Base-by-base conservation (phyloP, 2,888 invertebrate genomes). In the Saturnia pavonia region DNA sequence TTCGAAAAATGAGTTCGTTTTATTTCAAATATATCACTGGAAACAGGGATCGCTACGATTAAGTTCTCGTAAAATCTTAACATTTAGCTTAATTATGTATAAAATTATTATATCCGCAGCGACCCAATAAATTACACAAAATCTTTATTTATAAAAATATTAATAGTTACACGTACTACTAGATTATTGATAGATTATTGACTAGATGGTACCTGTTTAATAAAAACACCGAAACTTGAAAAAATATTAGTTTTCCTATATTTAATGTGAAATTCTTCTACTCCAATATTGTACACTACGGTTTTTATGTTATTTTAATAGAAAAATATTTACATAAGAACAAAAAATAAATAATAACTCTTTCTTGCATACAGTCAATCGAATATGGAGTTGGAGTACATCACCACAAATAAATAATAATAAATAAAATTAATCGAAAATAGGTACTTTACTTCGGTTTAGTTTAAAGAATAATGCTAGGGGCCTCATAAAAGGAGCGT, bases 141-240 rank as follows among this genome's bases (percentile, higher is more conserved):
- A 88, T 81, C 75, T 86, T 87, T 90, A 91, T 90, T 88, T 91
- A 91, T 90, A 91, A 91, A 90, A 89, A 88, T 86, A 82, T 80
- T 78, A 80, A 76, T 80, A 81, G 73, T 79, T 68, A 57, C 22
- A 57, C 0, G 22, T 57, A 57, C 25, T 25, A 57, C 1, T 25
- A 82, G 77, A 80, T 82, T 83, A 82, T 74, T 76, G 79, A 80
- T 80, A 81, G 70, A 74, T 75, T 60, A 69, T n/a, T n/a, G n/a
- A n/a, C n/a, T n/a, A n/a, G n/a, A n/a, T 34, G 34, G 34, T 34
- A 34, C 34, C 34, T 34, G 6, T 6, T 74, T 82, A 79, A 79
- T 79, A 80, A 81, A 81, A 79, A 78, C 80, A 74, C 76, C 82
- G 54, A 82, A 80, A 77, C 78, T n/a, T 87, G 87, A 81, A 87